Base-by-base conservation (phyloP, 2,888 invertebrate genomes). In the Leucania comma region DNA sequence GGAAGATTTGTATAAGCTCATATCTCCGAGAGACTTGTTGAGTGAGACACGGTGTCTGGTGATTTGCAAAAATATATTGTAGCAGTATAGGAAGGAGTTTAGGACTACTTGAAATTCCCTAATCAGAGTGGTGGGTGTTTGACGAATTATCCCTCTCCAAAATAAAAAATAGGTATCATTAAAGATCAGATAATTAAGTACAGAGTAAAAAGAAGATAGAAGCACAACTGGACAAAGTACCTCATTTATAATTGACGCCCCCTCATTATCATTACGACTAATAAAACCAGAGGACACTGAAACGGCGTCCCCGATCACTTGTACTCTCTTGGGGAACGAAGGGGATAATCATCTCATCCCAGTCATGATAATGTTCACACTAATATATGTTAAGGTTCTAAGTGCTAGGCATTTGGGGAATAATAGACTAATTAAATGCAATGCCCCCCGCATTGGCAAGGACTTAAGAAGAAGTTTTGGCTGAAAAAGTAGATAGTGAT, bases 281-380 rank as follows among this genome's bases (percentile, higher is more conserved):
- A 38, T 71, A 35, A 70, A 59, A 42, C 38, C 2, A 78, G 48
- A 26, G 17, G 53, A 26, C n/a, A 24, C 20, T n/a, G 48, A 24
- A 65, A 10, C 54, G 69, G 61, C 9, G 42, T 35, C 46, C 53
- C 60, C 46, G 50, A 69, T 76, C 60, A 56, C 46, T 35, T 38
- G 60, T 22, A 32, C 60, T 54, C 71, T 69, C 81, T 14, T 17
- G 81, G 71, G 77, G 35, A 14, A 12, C 58, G 32, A 61, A 50
- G 42, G 29, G 42, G 29, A 57, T 78, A 62, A 76, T 64, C 61
- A 69, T 62, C 57, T 58, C 77, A 58, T 77, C 65, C 1, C 29
- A n/a, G 60, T 81, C 76, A 78, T 81, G 77, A 56, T 81, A 70
- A 78, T 78, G 77, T 17, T 24, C 54, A 22, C 53, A 64, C 24